Evolutionary conservation across 1,140 invertebrate genomes (phyloP), one percentile per base, ranked within the genome.

Genomic region (Drosophila funebris): DNA sequence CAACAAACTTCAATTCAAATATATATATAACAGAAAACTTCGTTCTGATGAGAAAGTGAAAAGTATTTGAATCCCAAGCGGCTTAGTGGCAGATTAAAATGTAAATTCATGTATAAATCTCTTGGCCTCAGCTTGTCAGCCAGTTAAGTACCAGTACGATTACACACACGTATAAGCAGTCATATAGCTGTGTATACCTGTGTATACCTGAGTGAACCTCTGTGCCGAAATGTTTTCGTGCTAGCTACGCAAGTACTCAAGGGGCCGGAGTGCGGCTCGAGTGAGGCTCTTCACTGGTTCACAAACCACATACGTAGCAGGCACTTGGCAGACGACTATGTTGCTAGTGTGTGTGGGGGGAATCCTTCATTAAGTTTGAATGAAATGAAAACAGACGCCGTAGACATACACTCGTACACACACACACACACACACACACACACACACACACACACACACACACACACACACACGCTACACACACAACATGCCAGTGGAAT

Each of bases 361-460:
- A 77, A 82, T 87, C 70, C 78, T 88, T 87, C 82, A 87, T 87
- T 87, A 87, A 87, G 54, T 82, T 87, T 87, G 78, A 78, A 87
- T 87, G 75, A 85, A 87, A 87, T 78, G 56, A 78, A 84, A 83
- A 73, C 62, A 77, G 39, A 36, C 53, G 54, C 44, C 39, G 31
- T 16, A 31, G 18, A 44, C 48, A 56, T 27, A 36, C 54, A 33
- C 53, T 46, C 64, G 56, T 48, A 75, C 36, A 33, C 20, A 31
- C 46, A 57, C 16, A 11, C 3, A 29, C 11, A 5, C 46, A 14
- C 46, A 2, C 48, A 11, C 44, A 11, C 41, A 37, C 29, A 41
- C 33, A 41, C 27, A 37, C 52, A 56, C 31, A 72, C 52, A 75
- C 36, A 36, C 20, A 33, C 46, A 57, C 18, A 13, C 1, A 33